Base-by-base conservation (phyloP, 2,797 vertebrate species). In the Scolopax bukidnonensis region DNA sequence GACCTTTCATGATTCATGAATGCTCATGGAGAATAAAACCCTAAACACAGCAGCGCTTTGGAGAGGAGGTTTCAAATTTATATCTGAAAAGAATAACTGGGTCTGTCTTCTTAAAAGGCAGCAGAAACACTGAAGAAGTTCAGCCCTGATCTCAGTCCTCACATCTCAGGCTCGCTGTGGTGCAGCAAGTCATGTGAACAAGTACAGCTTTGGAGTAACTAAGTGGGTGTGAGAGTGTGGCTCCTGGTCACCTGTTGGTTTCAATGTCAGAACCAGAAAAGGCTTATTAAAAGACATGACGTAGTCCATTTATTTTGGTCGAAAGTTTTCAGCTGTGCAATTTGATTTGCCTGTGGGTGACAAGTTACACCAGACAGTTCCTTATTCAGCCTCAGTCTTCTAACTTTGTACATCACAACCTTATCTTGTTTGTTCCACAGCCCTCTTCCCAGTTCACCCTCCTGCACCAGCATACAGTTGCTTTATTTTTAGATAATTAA, bases 401-500 rank as follows among this genome's bases (percentile, higher is more conserved):
- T 83, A 36, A 36, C 6, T 14, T 3, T 84, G 79, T 60, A 79
- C 56, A 77, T 80, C 68, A 50, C 53, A 86, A 41, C 32, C 30
- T 87, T 77, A 89, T 71, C 90, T 90, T 89, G 68, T 88, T 79
- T 84, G 43, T 56, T 68, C 56, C 85, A 94, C 56, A 91, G 41
- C 56, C 4, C 33, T 88, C 50, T 86, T 90, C 61, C 38, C 50
- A 43, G 60, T 54, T 82, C 59, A 67, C 51, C 48, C 53, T 87
- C 60, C 81, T 80, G 71, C 71, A 75, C 45, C 47, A 78, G 63
- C 45, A 64, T 56, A 81, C 8, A 71, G 50, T 88, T 90, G 78
- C 68, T 93, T 89, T 90, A 89, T 93, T 96, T 95, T 94, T 91
- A 84, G 67, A 89, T 88, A 91, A 95, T 93, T 93, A 96, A 96